These are phyloP conservation scores for Boloria selene DNA, from an alignment of 2,888 invertebrate genomes.

Conservation along the genomic window DNA sequence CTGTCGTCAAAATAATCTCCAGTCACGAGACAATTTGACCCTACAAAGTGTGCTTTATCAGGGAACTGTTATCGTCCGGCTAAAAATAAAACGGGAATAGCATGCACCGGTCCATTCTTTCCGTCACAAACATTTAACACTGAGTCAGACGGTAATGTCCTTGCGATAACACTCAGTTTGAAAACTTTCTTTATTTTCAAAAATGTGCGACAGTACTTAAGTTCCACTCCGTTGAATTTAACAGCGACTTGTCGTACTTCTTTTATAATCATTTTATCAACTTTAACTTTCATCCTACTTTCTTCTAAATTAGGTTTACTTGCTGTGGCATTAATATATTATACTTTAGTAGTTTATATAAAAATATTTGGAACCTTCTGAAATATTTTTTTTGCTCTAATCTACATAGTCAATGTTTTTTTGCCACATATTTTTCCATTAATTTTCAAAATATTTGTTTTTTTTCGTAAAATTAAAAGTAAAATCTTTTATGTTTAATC, in stretches of 20 bases:
- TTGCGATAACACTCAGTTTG: conserved; percentile 43
- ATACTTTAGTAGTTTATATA: no score
- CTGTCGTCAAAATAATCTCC: not conserved
- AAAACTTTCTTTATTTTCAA: conserved; percentile 45
- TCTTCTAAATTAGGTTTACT: conserved; percentile 20
- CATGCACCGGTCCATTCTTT: conserved; percentile 38
- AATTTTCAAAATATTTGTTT: no score
- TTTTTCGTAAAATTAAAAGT: no score
- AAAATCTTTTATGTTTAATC: no score
- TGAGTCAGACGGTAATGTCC: conserved; percentile 43
- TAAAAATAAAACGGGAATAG: conserved; percentile 35
- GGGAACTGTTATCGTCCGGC: conserved; percentile 29
- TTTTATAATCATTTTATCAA: conserved; percentile 16
- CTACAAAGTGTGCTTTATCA: conserved; percentile 3
- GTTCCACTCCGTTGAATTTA: conserved; percentile 41
- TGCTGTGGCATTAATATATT: no score
- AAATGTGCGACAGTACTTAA: conserved; percentile 42
- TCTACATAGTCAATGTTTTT: no score
- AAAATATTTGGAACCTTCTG: no score
- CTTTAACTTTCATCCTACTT: conserved; percentile 6
- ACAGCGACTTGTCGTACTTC: conserved; percentile 32
- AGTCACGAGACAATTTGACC: conserved; percentile 1
- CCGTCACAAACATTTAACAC: conserved; percentile 45
- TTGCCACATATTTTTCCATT: no score
- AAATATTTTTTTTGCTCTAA: no score